phyloP scores from a whole-genome alignment of 2,113 vertebrate species.

The Arizona elegans region DNA sequence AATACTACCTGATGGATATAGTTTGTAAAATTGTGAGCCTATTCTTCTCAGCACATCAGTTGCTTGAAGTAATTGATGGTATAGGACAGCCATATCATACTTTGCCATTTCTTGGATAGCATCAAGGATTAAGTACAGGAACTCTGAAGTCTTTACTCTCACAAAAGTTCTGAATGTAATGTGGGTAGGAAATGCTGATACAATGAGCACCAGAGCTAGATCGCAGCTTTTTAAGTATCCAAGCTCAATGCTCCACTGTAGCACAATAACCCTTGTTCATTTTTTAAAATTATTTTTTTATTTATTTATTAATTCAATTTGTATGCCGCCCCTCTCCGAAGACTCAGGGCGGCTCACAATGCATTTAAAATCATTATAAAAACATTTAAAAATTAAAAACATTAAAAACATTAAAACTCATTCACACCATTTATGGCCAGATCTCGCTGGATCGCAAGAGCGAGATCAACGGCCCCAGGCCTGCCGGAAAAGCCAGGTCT shows the following conservation, averaged over 20 bases:
- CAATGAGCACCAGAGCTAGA: background rate
- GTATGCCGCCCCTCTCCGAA: too few species aligned
- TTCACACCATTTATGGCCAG: too few species aligned
- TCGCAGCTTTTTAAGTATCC: background rate
- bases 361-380: too few species aligned
- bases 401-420: too few species aligned
- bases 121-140: background rate
- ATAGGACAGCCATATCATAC: background rate
- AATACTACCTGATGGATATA: background rate
- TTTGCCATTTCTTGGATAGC: background rate
- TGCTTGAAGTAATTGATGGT: background rate
- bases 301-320: background rate
- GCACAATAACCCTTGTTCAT: background rate
- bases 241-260: background rate
- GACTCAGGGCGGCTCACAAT: too few species aligned
- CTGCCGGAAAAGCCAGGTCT: too few species aligned
- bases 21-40: accelerated
- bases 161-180: too few species aligned
- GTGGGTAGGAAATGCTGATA: background rate
- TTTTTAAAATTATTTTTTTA: background rate
- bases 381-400: too few species aligned
- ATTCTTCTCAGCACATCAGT: background rate
- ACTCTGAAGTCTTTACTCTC: background rate
- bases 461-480: too few species aligned
- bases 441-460: too few species aligned